phyloP scores from a whole-genome alignment of 2,797 vertebrate species.

The Ceyx erithaca region DNA sequence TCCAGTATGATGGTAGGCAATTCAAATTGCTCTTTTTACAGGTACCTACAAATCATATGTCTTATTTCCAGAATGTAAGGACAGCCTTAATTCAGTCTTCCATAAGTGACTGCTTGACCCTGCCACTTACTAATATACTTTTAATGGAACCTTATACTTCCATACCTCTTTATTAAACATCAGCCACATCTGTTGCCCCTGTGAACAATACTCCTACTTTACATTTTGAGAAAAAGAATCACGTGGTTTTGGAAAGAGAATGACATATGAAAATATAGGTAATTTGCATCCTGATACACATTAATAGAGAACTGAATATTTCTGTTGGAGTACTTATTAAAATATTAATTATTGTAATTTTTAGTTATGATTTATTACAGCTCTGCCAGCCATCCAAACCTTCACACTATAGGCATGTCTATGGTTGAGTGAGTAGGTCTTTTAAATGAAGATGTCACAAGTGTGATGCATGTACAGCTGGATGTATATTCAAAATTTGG shows the following conservation, averaged over 20 bases:
- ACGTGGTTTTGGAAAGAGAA: background rate
- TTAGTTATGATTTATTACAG: background rate
- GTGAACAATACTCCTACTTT: background rate
- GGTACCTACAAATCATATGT: background rate
- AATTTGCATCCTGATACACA: background rate
- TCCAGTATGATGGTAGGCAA: background rate
- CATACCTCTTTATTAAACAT: background rate
- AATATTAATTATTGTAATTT: background rate
- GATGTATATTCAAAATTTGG: constrained; percentile 9
- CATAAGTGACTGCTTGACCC: background rate
- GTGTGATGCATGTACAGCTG: background rate
- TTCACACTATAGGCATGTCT: background rate
- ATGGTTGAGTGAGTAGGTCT: background rate
- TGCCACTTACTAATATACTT: background rate
- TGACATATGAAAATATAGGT: background rate
- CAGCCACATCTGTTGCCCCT: background rate
- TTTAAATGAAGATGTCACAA: constrained; percentile 10
- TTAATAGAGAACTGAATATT: background rate
- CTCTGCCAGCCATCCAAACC: background rate
- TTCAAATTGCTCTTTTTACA: background rate
- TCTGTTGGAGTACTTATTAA: background rate
- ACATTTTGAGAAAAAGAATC: background rate
- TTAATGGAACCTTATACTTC: background rate
- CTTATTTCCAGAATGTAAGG: background rate
- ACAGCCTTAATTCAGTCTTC: background rate